These are phyloP conservation scores for Pseudococcus viburni DNA, from an alignment of 2,888 invertebrate species.

Conservation along the genomic window DNA sequence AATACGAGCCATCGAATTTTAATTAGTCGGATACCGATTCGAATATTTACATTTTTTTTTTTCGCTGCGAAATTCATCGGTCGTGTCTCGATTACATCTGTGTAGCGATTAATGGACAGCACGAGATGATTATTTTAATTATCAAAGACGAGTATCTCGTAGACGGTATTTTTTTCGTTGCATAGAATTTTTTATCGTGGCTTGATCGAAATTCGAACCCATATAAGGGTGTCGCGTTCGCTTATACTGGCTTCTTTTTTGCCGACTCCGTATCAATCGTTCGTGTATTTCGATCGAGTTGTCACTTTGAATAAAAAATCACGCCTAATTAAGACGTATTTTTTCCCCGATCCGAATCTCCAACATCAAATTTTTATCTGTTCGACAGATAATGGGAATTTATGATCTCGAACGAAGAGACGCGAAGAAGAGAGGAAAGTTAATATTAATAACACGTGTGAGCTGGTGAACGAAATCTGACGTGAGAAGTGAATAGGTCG, in stretches of 20 bases:
- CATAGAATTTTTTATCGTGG: background rate
- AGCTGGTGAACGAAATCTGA: no score
- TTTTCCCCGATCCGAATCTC: background rate
- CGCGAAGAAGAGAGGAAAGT: background rate
- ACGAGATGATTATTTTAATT: constrained; percentile 40
- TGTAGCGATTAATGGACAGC: background rate
- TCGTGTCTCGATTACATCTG: background rate
- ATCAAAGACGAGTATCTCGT: background rate
- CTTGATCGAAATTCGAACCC: background rate
- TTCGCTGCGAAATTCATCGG: background rate
- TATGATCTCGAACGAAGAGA: background rate
- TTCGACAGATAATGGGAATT: constrained; percentile 17
- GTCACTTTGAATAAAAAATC: constrained; percentile 25
- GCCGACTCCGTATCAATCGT: background rate
- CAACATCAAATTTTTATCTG: background rate
- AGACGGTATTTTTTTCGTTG: background rate
- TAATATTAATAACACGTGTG: no score
- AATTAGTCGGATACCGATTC: constrained; percentile 11
- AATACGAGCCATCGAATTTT: background rate
- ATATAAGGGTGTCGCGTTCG: background rate
- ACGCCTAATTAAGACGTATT: constrained; percentile 9
- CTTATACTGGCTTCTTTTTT: background rate
- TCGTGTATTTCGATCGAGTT: background rate
- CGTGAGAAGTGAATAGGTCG: no score
- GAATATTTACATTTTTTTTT: constrained; percentile 18